A percentile compares a stretch with the other conserved stretches of the same genome.
Conservation (phyloP, 2,113 vertebrate genomes). For the Bettongia penicillata region DNA sequence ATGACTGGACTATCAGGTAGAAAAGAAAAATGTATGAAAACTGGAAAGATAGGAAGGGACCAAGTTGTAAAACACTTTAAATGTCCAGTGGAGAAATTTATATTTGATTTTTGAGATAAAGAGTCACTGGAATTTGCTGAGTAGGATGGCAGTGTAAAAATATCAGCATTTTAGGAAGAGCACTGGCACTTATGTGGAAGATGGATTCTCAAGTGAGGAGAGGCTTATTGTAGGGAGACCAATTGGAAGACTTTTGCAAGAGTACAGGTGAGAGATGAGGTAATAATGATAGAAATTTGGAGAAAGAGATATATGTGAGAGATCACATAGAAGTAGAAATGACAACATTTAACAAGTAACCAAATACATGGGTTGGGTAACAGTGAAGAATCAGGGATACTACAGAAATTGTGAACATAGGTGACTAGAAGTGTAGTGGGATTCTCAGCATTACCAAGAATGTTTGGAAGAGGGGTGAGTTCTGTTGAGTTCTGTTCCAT, state of each 20-base stretch:
- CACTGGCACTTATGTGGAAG: neutral
- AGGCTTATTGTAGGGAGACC: neutral
- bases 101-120: neutral
- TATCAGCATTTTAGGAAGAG: neutral
- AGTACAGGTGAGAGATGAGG: neutral
- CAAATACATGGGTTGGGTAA: neutral
- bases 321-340: neutral
- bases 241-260: neutral
- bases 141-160: neutral
- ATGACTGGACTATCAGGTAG: neutral
- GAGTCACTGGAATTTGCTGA: neutral
- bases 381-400: neutral
- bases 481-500: neutral
- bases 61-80: neutral
- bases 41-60: neutral
- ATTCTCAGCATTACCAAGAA: neutral
- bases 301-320: neutral
- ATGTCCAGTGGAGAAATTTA: neutral
- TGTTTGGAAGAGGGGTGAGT: neutral
- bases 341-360: neutral
- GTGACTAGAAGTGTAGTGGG: too few relatives aligned
- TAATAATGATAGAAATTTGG: neutral
- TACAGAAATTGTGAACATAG: too few relatives aligned
- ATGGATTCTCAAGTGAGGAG: neutral
- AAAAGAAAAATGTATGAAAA: neutral